Base-by-base conservation (phyloP, 1,140 invertebrate genomes). In the Tetragnatha versicolor region DNA sequence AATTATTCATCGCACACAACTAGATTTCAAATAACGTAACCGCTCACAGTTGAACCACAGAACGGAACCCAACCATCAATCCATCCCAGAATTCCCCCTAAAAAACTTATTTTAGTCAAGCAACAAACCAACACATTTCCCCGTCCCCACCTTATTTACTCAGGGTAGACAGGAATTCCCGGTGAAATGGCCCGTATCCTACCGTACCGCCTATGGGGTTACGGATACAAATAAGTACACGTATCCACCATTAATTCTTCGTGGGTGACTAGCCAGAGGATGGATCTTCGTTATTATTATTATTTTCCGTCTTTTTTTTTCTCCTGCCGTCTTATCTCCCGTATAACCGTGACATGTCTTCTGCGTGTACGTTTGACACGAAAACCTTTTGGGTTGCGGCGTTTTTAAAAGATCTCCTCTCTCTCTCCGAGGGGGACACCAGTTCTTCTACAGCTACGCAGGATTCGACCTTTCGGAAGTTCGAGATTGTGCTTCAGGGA, bases 351-450 rank as follows among this genome's bases (percentile, higher is more conserved):
- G 63, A 66, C 66, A 33, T 42, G 49, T 69, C 66, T 51, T 53
- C 47, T 53, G n/a, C 33, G 66, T 69, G 66, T 53, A 69, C 66
- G 49, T 69, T 69, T 69, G 66, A 69, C 66, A 69, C 66, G 47
- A 53, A 69, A 69, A 69, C 66, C 66, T 47, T 49, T 51, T 53
- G 49, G 51, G 42, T 25, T 27, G 66, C 66, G 53, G 66, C 37
- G 47, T 68, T 68, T 68, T 68, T 35, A 35, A 37, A 33, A 9
- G 39, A 29, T 35, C 31, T 33, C 25, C 49, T 45, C 22, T 68
- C 39, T 45, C 66, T 49, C 27, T 35, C 17, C 20, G 66, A 37
- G n/a, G 31, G 17, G 37, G 66, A 53, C 47, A 69, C 45, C 42
- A 69, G 47, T 53, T 53, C 29, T 33, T 10, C 33, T 7, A 42